A percentile compares a stretch with the other conserved stretches of the same genome.
Evolutionary conservation across 2,888 invertebrate genomes (phyloP).

Genomic region (Oxycera nigricornis): DNA sequence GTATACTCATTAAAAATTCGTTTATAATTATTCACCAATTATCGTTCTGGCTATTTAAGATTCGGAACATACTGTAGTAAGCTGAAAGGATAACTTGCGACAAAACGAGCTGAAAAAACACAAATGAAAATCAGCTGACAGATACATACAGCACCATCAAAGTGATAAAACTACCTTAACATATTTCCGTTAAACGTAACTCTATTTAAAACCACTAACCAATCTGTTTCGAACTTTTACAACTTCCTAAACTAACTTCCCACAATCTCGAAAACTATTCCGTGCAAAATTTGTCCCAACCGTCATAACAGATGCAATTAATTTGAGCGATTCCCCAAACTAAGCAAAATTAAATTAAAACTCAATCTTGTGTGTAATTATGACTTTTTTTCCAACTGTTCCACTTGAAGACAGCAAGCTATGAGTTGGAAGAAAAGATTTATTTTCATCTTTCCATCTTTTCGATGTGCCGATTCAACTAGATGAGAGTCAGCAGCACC

Average conservation of each 20-base stretch:
- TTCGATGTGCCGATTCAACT: neutral
- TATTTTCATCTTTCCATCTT: constrained; percentile 20
- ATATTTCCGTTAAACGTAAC: too few relatives aligned
- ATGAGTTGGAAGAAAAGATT: too few relatives aligned
- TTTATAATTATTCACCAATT: too few relatives aligned
- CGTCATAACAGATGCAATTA: constrained; percentile 39
- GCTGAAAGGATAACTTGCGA: too few relatives aligned
- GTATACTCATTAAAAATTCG: too few relatives aligned
- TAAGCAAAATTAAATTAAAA: constrained; percentile 58
- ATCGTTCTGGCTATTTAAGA: too few relatives aligned
- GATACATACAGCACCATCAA: too few relatives aligned
- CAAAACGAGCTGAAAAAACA: too few relatives aligned
- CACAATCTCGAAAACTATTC: neutral
- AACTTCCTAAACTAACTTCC: neutral
- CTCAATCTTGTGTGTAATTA: constrained; percentile 61
- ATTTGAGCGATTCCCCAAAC: constrained; percentile 17
- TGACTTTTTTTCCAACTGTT: constrained; percentile 50
- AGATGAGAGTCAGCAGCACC: neutral
- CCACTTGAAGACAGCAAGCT: neutral
- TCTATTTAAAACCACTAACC: too few relatives aligned
- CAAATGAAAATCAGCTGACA: too few relatives aligned
- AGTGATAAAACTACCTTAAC: too few relatives aligned
- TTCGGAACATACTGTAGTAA: too few relatives aligned
- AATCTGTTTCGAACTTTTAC: neutral
- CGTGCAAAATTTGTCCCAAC: neutral